Conservation (phyloP, 2,797 vertebrate genomes). For the Sus cebifrons region DNA sequence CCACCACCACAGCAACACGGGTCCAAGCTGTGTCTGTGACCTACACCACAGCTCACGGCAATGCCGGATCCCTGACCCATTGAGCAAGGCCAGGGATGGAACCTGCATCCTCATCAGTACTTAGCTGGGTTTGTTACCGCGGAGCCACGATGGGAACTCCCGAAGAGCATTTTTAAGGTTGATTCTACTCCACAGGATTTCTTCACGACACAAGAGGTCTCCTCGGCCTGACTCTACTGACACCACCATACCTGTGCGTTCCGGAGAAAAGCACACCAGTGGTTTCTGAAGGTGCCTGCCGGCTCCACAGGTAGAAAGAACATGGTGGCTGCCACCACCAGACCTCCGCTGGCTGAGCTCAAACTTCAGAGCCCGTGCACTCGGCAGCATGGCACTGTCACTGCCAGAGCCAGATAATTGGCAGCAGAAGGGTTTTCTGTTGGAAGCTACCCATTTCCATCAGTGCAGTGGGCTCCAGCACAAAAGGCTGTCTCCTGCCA, state of each 20-base stretch:
- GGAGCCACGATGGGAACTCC: too few species aligned
- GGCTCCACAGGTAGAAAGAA: not conserved
- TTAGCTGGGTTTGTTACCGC: too few species aligned
- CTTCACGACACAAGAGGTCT: not conserved
- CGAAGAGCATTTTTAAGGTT: not conserved
- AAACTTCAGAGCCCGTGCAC: not conserved
- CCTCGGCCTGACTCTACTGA: not conserved
- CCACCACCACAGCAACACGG: too few species aligned
- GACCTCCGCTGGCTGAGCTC: not conserved
- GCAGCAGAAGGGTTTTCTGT: constrained; percentile 81
- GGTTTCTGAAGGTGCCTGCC: not conserved
- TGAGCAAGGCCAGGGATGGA: too few species aligned
- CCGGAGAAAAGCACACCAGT: not conserved
- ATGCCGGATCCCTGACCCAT: too few species aligned
- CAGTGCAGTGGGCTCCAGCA: constrained; percentile 84
- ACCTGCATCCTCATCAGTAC: too few species aligned
- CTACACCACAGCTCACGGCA: too few species aligned
- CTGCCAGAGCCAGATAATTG: constrained; percentile 69
- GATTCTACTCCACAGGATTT: not conserved
- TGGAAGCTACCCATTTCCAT: constrained; percentile 88
- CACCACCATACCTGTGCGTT: rapidly evolving
- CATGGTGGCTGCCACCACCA: not conserved
- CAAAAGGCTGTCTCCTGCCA: constrained; percentile 75
- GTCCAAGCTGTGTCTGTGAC: too few species aligned
- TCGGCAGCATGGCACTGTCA: not conserved